Conservation (phyloP, 2,797 vertebrate species). For the Dendrocincla tyrannina region DNA sequence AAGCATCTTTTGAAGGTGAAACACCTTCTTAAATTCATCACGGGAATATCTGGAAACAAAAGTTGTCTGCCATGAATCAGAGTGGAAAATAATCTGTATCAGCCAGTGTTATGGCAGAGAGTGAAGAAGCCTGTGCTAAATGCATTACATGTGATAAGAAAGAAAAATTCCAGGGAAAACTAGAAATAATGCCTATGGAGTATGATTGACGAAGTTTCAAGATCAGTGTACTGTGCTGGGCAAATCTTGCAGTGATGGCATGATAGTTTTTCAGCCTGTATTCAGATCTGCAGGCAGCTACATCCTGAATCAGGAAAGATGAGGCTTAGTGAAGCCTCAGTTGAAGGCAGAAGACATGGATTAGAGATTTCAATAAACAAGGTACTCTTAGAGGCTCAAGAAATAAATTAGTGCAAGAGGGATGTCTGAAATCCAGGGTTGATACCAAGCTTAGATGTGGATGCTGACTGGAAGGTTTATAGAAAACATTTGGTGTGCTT, state of each 20-base stretch:
- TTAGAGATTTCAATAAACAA: not conserved
- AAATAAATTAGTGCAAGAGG: not conserved
- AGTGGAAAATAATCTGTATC: not conserved
- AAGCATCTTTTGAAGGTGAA: not conserved
- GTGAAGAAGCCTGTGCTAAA: not conserved
- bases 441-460: not conserved
- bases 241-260: not conserved
- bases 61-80: not conserved
- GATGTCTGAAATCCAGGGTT: not conserved
- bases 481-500: not conserved
- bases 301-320: not conserved
- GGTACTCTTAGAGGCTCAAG: not conserved
- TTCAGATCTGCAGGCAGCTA: not conserved
- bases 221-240: not conserved
- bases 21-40: not conserved
- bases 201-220: not conserved
- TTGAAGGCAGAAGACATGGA: not conserved
- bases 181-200: not conserved
- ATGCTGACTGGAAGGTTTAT: not conserved
- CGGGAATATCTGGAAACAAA: not conserved
- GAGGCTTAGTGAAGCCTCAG: not conserved
- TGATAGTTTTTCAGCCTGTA: not conserved
- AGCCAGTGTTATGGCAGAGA: not conserved
- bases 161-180: not conserved
- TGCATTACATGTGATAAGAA: not conserved